phyloP scores from a whole-genome alignment of 2,888 invertebrate genomes.

The Hyles lineata region DNA sequence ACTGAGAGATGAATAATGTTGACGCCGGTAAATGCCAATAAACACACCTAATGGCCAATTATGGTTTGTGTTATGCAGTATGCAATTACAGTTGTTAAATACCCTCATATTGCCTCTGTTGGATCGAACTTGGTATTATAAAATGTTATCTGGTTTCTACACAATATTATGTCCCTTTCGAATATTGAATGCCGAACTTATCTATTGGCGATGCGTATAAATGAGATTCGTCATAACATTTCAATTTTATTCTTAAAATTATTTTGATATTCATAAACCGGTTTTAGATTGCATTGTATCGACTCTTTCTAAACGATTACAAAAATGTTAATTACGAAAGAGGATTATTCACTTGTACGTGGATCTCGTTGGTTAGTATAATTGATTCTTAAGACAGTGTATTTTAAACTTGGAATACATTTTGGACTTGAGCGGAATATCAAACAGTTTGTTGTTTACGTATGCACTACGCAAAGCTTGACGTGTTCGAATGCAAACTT shows the following conservation, averaged over 20 bases:
- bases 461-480: background rate
- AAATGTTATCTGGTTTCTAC: too few relatives aligned
- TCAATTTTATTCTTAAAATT: background rate
- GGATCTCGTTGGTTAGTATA: constrained; percentile 27
- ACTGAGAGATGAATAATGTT: too few relatives aligned
- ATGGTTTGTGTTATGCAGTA: too few relatives aligned
- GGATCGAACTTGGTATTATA: too few relatives aligned
- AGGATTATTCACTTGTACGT: constrained; percentile 6
- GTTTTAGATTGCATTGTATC: background rate
- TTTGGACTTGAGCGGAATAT: constrained; percentile 36
- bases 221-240: background rate
- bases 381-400: constrained; percentile 14
- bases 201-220: background rate
- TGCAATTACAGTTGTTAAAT: too few relatives aligned
- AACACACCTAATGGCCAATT: too few relatives aligned
- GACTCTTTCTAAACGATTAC: background rate
- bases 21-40: too few relatives aligned
- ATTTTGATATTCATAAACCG: background rate
- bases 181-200: background rate
- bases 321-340: background rate
- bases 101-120: too few relatives aligned
- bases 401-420: constrained; percentile 29
- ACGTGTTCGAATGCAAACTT: constrained; percentile 1
- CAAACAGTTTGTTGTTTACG: constrained; percentile 1
- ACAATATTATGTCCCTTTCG: background rate